Base-by-base conservation (phyloP, 2,797 vertebrate species). In the Phrynocephalus vlangalii region DNA sequence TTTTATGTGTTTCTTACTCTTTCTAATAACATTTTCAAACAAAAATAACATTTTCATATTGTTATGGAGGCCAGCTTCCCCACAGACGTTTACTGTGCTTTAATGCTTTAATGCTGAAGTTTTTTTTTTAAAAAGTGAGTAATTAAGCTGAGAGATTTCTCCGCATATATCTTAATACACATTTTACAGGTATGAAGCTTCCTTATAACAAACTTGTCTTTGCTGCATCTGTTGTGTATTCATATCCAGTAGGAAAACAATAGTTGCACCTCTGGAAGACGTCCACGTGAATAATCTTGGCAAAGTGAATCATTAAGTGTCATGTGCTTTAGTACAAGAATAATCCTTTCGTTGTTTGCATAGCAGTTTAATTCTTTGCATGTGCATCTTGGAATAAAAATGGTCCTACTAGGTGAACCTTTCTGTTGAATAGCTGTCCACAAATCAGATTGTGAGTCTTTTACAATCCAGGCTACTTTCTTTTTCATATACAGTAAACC, bases 21-120 rank as follows among this genome's bases (percentile, higher is more conserved):
- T 84, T 85, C 72, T 87, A 20, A 38, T 10, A 86, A 79, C 24
- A 16, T 79, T 80, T 63, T 78, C 86, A 86, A 89, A 15, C 67
- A 86, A 82, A 91, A 13, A 28, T 90, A 87, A 89, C 44, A 73
- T 75, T 20, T 72, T 66, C 83, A 85, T 28, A 89, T 82, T 87
- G 52, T 3, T 0, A 1, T 0, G 1, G 38, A 82, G 84, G 56
- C 79, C 77, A 86, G 56, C 89, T 91, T 73, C 92, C 94, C 63
- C 92, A 88, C 88, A 86, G 94, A 92, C 90, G 89, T 87, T 20
- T 13, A 63, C 60, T 63, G 20, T 63, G 60, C 38, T 44, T 44
- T 44, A 44, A 44, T 44, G 38, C 38, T 44, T 44, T 44, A 44
- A 44, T 44, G 38, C 38, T 44, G 38, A 44, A 44, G 38, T 3